A percentile compares a stretch with the other conserved stretches of the same genome.
Evolutionary conservation across 2,888 invertebrate genomes (phyloP).

Genomic region (Odontothrips loti): DNA sequence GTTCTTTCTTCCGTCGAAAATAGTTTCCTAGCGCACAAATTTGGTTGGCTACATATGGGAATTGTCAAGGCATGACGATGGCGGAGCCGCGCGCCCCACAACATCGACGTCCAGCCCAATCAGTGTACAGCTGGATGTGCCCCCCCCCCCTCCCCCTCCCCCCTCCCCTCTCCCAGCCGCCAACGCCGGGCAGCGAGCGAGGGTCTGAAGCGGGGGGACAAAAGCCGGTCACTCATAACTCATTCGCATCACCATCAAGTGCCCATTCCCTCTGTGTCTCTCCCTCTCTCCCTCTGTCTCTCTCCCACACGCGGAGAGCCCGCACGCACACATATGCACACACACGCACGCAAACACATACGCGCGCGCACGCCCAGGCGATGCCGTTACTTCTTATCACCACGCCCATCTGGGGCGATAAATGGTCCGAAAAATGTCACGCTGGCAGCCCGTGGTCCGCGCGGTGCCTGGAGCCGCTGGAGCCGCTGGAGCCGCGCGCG

Average conservation of each 20-base stretch:
- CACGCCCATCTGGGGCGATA: neutral
- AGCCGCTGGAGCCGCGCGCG: no score
- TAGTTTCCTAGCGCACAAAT: no score
- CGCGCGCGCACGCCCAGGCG: neutral
- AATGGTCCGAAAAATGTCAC: neutral
- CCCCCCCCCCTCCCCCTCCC: neutral
- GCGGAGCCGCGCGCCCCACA: no score
- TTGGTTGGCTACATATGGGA: no score
- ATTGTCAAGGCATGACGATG: no score
- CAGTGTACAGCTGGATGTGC: neutral
- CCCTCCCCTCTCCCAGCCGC: neutral
- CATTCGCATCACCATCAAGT: conserved; percentile 23
- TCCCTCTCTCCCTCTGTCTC: neutral
- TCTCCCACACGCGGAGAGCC: neutral
- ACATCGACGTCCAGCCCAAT: no score
- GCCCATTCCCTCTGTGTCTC: neutral
- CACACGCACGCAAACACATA: neutral
- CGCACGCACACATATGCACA: neutral
- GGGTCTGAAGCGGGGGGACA: neutral
- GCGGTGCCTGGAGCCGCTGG: no score
- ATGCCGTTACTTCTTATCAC: conserved; percentile 3
- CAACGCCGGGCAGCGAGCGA: no score
- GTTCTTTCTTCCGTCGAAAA: no score
- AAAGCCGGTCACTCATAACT: conserved; percentile 25
- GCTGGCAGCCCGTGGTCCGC: neutral